These are phyloP conservation scores for Phoxinus phoxinus DNA, from an alignment of 2,113 vertebrate genomes.

Conservation along the genomic window DNA sequence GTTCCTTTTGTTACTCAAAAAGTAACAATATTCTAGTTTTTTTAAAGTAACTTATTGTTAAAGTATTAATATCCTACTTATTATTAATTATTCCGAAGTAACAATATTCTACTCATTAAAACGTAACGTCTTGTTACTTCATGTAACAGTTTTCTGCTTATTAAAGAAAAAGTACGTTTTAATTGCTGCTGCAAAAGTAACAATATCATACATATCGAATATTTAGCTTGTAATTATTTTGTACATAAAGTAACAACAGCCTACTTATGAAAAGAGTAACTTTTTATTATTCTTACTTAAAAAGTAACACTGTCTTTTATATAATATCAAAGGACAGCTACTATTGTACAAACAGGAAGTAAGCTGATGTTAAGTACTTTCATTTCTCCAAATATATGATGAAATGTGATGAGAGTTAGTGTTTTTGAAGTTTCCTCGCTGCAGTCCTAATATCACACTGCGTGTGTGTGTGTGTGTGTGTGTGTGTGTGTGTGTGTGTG, in stretches of 20 bases:
- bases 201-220: neutral
- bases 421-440: neutral
- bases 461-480: neutral
- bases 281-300: neutral
- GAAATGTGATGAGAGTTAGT: neutral
- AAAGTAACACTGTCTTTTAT: neutral
- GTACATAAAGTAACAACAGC: neutral
- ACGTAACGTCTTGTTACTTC: neutral
- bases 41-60: neutral
- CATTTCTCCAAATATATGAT: conserved; percentile 8
- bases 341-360: neutral
- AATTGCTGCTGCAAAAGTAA: too few species aligned
- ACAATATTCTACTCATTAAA: too few species aligned
- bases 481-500: neutral
- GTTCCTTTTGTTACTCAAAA: neutral
- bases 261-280: neutral
- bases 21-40: neutral
- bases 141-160: neutral
- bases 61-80: too few species aligned
- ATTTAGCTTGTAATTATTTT: neutral
- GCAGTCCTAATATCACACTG: neutral
- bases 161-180: neutral
- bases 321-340: neutral
- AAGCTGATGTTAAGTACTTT: neutral
- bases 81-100: too few species aligned